Base-by-base conservation (phyloP, 2,888 invertebrate species). In the Pardosa pseudoannulata region DNA sequence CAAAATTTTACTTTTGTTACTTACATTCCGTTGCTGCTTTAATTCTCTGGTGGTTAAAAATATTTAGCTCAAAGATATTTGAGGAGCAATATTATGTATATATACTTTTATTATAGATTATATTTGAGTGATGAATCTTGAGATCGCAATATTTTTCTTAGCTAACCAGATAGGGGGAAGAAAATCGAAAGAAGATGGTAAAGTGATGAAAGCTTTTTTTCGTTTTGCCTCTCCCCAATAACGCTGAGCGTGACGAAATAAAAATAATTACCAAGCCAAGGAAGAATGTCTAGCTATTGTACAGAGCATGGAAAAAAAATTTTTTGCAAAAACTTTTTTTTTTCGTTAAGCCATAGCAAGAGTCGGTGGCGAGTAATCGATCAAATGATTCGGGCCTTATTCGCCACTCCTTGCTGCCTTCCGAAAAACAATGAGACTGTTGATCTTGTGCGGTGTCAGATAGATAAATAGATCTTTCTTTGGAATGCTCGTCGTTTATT, bases 361-460 rank as follows among this genome's bases (percentile, higher is more conserved):
- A n/a, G n/a, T n/a, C 5, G 56, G 19, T 23, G 23, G 31, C 23
- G 36, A 39, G 62, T 41, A 36, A 64, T 73, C 56, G 31, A 62
- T 73, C 73, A 64, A 32, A 36, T 13, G 27, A 13, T n/a, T 62
- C 32, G 31, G 31, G 31, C 23, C 50, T 0, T n/a, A 16, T 62
- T 27, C 23, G 1, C 7, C 56, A 29, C 56, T 23, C 72, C 31
- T 72, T 56, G 56, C 31, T 29, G 31, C n/a, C 56, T 46, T 5
- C 67, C 29, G 23, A 46, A 67, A 50, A 46, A 76, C 76, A 76
- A 67, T 76, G 76, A 31, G 23, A 76, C n/a, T 41, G 67, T 67
- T 67, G 46, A 76, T 67, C 32, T 19, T 16, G 46, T 39, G 23
- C 28, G 31, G 29, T 6, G 27, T 7, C 2, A 46, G 16, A 46